These are phyloP conservation scores for Drosophila punjabiensis DNA, from an alignment of 1,140 invertebrate species.

Conservation along the genomic window DNA sequence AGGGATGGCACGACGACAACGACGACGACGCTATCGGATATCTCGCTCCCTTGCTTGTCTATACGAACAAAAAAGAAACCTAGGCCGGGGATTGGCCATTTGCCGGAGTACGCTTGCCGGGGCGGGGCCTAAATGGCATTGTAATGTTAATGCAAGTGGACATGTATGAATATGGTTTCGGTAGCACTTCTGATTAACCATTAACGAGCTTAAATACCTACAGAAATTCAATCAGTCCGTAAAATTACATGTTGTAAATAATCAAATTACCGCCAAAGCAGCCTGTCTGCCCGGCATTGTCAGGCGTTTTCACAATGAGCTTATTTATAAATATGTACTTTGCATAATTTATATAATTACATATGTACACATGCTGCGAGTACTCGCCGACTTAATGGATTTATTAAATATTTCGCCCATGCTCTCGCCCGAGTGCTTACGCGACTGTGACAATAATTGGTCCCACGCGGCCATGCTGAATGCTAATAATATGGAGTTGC, in stretches of 20 bases:
- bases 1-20: constrained; percentile 34
- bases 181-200: constrained; percentile 46
- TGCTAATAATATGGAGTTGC: constrained; percentile 40
- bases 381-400: constrained; percentile 18
- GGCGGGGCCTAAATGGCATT: constrained; percentile 31
- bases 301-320: constrained; percentile 24
- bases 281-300: constrained; percentile 4
- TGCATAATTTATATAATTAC: constrained; percentile 43
- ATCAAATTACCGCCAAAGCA: constrained; percentile 30
- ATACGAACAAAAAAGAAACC: constrained; percentile 28
- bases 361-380: constrained; percentile 19
- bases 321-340: constrained; percentile 47
- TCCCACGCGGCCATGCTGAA: constrained; percentile 32
- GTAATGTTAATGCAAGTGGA: constrained; percentile 27
- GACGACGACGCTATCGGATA: constrained; percentile 29
- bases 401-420: constrained; percentile 26
- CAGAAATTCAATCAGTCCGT: constrained; percentile 45
- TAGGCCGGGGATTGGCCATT: constrained; percentile 44
- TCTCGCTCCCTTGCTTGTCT: constrained; percentile 31
- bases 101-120: constrained; percentile 25
- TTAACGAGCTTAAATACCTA: constrained; percentile 48
- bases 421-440: background rate
- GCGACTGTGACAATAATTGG: constrained; percentile 37
- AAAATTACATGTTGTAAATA: constrained; percentile 42
- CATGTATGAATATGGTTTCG: constrained; percentile 36